Percentiles rank a stretch among this genome's conserved stretches.
Conservation (phyloP, 2,797 vertebrate genomes). For the Chiroxiphia lanceolata region DNA sequence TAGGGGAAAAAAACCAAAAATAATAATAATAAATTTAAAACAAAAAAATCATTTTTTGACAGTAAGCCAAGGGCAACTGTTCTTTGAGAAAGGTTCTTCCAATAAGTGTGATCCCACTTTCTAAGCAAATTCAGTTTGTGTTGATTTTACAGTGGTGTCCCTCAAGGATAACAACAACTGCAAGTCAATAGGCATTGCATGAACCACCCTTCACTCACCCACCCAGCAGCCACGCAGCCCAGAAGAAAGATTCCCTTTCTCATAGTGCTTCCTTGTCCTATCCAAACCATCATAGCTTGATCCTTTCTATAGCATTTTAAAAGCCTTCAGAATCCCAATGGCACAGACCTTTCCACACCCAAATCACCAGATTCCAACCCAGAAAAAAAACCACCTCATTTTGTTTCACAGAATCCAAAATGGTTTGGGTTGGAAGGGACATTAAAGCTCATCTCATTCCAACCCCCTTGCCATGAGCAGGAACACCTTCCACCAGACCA, state of each 20-base stretch:
- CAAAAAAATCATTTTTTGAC: not conserved
- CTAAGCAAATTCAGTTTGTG: not conserved
- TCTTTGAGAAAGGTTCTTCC: not conserved
- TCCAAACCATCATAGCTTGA: not conserved
- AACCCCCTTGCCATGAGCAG: not conserved
- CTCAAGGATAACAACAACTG: not conserved
- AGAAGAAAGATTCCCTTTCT: not conserved
- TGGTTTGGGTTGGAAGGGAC: not conserved
- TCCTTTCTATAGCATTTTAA: not conserved
- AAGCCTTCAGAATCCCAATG: not conserved
- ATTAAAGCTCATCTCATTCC: not conserved
- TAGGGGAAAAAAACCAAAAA: not conserved
- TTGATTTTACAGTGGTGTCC: not conserved
- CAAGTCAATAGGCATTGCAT: not conserved
- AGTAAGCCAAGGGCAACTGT: not conserved
- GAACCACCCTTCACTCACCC: not conserved
- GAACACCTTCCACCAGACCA: not conserved
- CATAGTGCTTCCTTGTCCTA: not conserved
- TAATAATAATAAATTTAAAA: not conserved
- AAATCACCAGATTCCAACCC: not conserved
- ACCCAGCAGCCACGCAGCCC: not conserved
- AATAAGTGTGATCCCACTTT: not conserved
- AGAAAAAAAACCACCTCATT: not conserved
- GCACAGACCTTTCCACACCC: not conserved
- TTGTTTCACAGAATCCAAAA: no score